Percentiles rank a stretch among this genome's conserved stretches.
Evolutionary conservation across 2,113 vertebrate genomes (phyloP).

Genomic region (Felis chaus): DNA sequence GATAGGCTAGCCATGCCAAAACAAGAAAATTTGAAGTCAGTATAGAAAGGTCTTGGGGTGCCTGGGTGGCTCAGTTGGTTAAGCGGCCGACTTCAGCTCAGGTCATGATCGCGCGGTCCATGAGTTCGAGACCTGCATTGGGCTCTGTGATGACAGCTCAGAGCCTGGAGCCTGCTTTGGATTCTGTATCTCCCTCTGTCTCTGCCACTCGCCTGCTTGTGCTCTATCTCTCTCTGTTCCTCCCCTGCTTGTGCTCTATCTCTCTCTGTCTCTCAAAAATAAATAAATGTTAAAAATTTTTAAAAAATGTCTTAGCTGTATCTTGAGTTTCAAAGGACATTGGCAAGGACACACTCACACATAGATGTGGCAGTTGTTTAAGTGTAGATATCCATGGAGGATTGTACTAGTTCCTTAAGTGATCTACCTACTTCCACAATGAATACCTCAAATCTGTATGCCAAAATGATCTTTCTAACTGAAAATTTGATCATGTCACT

Average conservation of each 20-base stretch:
- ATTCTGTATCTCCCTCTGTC: too few species aligned
- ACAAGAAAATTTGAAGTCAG: neutral
- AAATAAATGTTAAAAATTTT: too few species aligned
- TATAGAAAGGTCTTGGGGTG: neutral
- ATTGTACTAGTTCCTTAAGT: neutral
- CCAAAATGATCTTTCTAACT: neutral
- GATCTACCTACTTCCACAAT: neutral
- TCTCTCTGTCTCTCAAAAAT: too few species aligned
- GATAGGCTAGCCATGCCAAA: neutral
- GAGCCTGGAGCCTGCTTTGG: too few species aligned
- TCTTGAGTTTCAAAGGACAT: neutral
- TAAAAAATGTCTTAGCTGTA: neutral
- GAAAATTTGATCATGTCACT: neutral
- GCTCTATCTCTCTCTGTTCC: too few species aligned
- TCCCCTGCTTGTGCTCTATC: too few species aligned
- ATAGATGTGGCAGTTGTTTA: neutral
- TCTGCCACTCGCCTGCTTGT: too few species aligned
- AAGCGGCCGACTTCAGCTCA: too few species aligned
- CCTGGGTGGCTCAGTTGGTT: too few species aligned
- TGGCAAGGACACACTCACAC: neutral
- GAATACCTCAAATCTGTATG: neutral
- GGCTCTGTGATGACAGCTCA: too few species aligned
- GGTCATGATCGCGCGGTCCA: too few species aligned
- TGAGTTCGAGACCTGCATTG: too few species aligned
- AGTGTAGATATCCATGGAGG: neutral